Evolutionary conservation across 2,113 vertebrate species (phyloP).

Genomic region (Reinhardtius hippoglossoides): DNA sequence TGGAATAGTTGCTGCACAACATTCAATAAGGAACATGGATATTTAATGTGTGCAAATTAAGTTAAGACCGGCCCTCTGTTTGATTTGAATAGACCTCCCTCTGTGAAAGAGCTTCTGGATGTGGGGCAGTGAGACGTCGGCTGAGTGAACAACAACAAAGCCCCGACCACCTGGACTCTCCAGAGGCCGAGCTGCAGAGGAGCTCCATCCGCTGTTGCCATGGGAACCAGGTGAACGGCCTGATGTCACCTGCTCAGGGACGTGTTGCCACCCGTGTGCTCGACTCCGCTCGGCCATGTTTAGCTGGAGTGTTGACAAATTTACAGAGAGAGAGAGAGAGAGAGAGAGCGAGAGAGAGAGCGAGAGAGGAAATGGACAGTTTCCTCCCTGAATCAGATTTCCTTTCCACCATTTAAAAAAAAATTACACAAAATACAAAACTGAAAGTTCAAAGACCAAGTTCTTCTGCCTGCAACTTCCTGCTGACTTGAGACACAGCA

Average conservation of each 20-base stretch:
- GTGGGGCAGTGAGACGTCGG: background rate
- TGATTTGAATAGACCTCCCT: too few relatives aligned
- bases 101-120: too few relatives aligned
- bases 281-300: background rate
- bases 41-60: too few relatives aligned
- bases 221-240: conserved; percentile 44
- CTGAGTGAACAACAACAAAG: conserved; percentile 36
- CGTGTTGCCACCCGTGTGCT: conserved; percentile 38
- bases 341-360: background rate
- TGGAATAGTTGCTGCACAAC: too few relatives aligned
- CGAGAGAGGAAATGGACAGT: background rate
- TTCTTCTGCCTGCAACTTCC: background rate
- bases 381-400: conserved; percentile 1
- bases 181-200: conserved; percentile 3
- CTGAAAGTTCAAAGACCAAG: background rate
- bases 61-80: too few relatives aligned
- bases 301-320: conserved; percentile 6
- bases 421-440: conserved; percentile 7
- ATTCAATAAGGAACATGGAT: too few relatives aligned
- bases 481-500: background rate
- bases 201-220: conserved; percentile 26
- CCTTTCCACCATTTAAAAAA: conserved; percentile 7
- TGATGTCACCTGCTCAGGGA: conserved; percentile 30
- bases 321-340: background rate
- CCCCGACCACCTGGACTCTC: conserved; percentile 36